Base-by-base conservation (phyloP, 1,140 invertebrate genomes). In the Drosophila serrata region DNA sequence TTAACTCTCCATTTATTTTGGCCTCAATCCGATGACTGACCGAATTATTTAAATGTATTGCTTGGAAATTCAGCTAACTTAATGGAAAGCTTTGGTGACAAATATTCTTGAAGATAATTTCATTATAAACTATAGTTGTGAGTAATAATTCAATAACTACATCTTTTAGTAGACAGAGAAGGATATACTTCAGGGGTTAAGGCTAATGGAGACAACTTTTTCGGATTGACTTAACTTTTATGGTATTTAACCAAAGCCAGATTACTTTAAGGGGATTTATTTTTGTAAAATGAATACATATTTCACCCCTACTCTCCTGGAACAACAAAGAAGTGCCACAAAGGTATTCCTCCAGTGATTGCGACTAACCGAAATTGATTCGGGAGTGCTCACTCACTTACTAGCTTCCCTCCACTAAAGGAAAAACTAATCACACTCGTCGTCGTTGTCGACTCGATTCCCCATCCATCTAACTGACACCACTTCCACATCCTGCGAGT, bases 1-100 rank as follows among this genome's bases (percentile, higher is more conserved):
- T 70, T 68, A 70, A 68, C 40, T 27, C 56, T 48, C 42, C 68
- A 69, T 40, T 69, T 72, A 48, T 48, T 57, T 58, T 72, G 51
- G 35, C 51, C 43, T 24, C 42, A 70, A 48, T 72, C 15, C 43
- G 64, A 2, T 69, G 68, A 31, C 22, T 57, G 42, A 69, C 35
- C 67, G 61, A 69, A 64, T 51, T 69, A 53, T 6, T 17, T 51
- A 13, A n/a, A 22, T 0, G 22, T 15, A 64, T 9, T 15, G 31
- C 22, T 17, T n/a, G 2, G 17, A 2, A 33, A 48, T 19, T 24
- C 6, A 48, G 6, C 7, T 40, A 27, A 27, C 33, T 40, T 39
- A 40, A 22, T 12, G 29, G 29, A 35, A 51, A 42, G 12, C 4
- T 60, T 7, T 12, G 15, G 7, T 6, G 22, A 27, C 3, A 3